These are phyloP conservation scores for Quadriops clusia DNA, from an alignment of 2,888 invertebrate genomes.

Conservation along the genomic window DNA sequence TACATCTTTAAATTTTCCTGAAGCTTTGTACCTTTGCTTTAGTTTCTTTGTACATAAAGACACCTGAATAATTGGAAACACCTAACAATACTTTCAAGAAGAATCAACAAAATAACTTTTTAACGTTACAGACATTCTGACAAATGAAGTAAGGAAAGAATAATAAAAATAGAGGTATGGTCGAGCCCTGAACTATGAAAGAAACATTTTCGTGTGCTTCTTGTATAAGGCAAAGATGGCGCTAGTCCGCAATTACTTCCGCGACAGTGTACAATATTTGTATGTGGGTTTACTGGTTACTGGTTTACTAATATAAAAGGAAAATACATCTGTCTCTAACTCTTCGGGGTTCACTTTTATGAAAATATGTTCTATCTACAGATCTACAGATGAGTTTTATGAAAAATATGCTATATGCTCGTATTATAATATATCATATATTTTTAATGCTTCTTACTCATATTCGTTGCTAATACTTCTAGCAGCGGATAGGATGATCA, in stretches of 20 bases:
- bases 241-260: too few species aligned
- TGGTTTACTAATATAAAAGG: too few species aligned
- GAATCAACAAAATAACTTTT: background rate
- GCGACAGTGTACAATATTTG: too few species aligned
- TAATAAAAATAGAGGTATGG: slow-evolving; percentile 22
- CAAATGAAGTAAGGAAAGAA: slow-evolving; percentile 1
- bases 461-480: too few species aligned
- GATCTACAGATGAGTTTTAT: slow-evolving; percentile 10
- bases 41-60: slow-evolving; percentile 29
- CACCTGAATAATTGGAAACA: slow-evolving; percentile 16
- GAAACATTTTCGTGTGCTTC: slow-evolving; percentile 24
- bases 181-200: slow-evolving; percentile 11
- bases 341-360: slow-evolving; percentile 31
- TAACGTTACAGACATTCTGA: background rate
- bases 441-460: too few species aligned
- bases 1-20: slow-evolving; percentile 17
- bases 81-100: slow-evolving; percentile 7
- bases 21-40: slow-evolving; percentile 34
- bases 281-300: too few species aligned
- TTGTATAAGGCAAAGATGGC: slow-evolving; percentile 32
- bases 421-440: too few species aligned
- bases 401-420: slow-evolving; percentile 10
- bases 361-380: slow-evolving; percentile 30
- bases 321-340: slow-evolving; percentile 36
- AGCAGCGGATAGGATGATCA: too few species aligned